Evolutionary conservation across 2,888 invertebrate species (phyloP), one percentile per base, ranked within the genome.

Genomic region (Saturnia pavonia): DNA sequence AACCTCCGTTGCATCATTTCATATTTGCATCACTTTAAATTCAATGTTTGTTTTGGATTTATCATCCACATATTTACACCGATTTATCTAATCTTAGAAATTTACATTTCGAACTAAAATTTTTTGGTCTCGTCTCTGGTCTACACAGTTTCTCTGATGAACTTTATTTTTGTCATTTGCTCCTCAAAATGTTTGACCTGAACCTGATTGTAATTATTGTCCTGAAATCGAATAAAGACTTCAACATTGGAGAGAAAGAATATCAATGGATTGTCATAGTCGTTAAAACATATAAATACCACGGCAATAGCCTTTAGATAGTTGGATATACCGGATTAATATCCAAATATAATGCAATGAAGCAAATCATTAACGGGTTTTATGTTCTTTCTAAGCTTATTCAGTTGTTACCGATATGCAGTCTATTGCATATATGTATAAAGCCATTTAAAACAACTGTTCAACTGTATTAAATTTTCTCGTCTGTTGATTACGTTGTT

Each of bases 1-100:
- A 34, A 34, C 34, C 63, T 63, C 27, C 63, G 63, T 63, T 63
- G 34, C 63, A 63, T 63, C 63, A 63, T 63, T 63, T 63, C 27
- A 63, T 27, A 63, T 63, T 63, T 63, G 34, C 63, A 63, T 63
- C 19, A 27, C 11, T 63, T 63, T 63, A 63, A 34, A 34, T 63
- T 63, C 63, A 63, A 63, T 34, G 63, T 63, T 34, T 34, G 63
- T 63, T 63, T 63, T 63, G 27, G 19, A 34, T 34, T 63, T 34
- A 25, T 57, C 48, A 63, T 63, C 7, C 27, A 0, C 14, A 4
- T 27, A 63, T 63, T 54, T 22, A 54, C 54, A 54, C 2, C 54
- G 9, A n/a, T 54, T 8, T 34, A 27, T 63, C 34, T 34, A 34
- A 63, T 34, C 63, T 63, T 63, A 6, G 11, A 34, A 54, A 54